Evolutionary conservation across 2,888 invertebrate species (phyloP).

Genomic region (Bellardia bayeri): DNA sequence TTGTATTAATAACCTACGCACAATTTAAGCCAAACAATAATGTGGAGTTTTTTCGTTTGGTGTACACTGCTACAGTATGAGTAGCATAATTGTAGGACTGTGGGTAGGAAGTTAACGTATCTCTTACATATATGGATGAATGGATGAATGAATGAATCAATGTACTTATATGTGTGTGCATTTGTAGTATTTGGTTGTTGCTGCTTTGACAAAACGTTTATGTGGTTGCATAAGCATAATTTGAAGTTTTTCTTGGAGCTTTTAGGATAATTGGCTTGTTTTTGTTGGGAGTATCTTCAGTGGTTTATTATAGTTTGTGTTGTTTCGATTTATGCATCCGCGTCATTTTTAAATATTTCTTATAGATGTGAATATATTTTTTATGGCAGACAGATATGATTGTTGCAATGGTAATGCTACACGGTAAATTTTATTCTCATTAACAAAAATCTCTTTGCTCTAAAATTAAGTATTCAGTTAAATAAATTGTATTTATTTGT

Average conservation of each 20-base stretch:
- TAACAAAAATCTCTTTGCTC: too few species aligned
- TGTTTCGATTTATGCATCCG: conserved; percentile 83
- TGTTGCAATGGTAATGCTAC: conserved; percentile 52
- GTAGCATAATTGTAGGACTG: conserved; percentile 39
- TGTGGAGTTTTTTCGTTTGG: neutral
- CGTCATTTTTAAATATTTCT: conserved; percentile 74
- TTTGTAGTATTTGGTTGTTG: conserved; percentile 19
- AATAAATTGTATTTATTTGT: too few species aligned
- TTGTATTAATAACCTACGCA: conserved; percentile 69
- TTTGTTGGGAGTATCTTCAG: conserved; percentile 51
- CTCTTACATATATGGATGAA: neutral
- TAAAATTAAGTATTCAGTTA: too few species aligned
- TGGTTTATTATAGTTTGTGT: conserved; percentile 64
- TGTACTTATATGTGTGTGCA: neutral
- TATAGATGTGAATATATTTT: conserved; percentile 67
- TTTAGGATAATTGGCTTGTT: conserved; percentile 72
- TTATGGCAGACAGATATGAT: conserved; percentile 61
- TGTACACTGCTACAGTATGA: neutral
- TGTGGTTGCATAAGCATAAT: conserved; percentile 68
- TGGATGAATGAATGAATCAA: conserved; percentile 3
- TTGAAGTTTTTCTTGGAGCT: conserved; percentile 51
- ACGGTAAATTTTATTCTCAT: conserved; percentile 28
- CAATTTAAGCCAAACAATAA: conserved; percentile 59
- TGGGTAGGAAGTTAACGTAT: conserved; percentile 62
- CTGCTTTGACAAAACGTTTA: conserved; percentile 68